These are phyloP conservation scores for Syngnathoides biaculeatus DNA, from an alignment of 2,113 vertebrate genomes.

Conservation along the genomic window DNA sequence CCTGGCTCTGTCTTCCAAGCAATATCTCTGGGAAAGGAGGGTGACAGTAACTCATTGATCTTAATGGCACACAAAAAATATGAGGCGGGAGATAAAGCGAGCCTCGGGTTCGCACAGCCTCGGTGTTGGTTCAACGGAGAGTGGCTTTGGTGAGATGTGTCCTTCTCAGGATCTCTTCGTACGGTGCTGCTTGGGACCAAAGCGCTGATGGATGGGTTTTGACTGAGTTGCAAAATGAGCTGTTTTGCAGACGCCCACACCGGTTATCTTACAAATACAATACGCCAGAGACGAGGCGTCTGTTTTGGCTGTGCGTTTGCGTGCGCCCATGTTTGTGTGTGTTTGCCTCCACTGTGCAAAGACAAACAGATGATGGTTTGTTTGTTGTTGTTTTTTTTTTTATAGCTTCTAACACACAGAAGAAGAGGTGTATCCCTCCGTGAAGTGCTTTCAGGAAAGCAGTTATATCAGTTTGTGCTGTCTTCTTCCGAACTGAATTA, in stretches of 20 bases:
- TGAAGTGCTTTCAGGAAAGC: slow-evolving; percentile 14
- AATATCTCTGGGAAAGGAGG: slow-evolving; percentile 33
- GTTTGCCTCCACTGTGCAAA: slow-evolving; percentile 16
- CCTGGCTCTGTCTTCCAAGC: slow-evolving; percentile 15
- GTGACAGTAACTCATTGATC: slow-evolving; percentile 49
- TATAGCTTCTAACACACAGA: slow-evolving; percentile 3
- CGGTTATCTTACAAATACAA: slow-evolving; percentile 64
- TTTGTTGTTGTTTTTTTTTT: slow-evolving; percentile 4
- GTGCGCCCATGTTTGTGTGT: slow-evolving; percentile 14
- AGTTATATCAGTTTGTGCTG: slow-evolving; percentile 24
- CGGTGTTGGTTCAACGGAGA: slow-evolving; percentile 35
- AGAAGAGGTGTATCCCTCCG: background rate
- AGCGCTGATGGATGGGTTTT: slow-evolving; percentile 56
- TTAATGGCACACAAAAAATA: slow-evolving; percentile 45
- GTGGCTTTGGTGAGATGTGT: slow-evolving; percentile 47
- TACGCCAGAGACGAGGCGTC: slow-evolving; percentile 68
- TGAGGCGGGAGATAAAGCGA: slow-evolving; percentile 40
- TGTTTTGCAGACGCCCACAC: slow-evolving; percentile 65
- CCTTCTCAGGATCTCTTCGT: slow-evolving; percentile 50
- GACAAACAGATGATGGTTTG: slow-evolving; percentile 25
- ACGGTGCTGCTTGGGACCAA: slow-evolving; percentile 43
- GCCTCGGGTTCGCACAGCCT: slow-evolving; percentile 41
- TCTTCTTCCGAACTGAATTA: slow-evolving; percentile 53
- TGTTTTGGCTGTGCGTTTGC: slow-evolving; percentile 44
- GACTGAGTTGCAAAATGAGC: slow-evolving; percentile 69